Evolutionary conservation across 2,888 invertebrate genomes (phyloP), one percentile per base, ranked within the genome.

Genomic region (Linnaemya vulpina): DNA sequence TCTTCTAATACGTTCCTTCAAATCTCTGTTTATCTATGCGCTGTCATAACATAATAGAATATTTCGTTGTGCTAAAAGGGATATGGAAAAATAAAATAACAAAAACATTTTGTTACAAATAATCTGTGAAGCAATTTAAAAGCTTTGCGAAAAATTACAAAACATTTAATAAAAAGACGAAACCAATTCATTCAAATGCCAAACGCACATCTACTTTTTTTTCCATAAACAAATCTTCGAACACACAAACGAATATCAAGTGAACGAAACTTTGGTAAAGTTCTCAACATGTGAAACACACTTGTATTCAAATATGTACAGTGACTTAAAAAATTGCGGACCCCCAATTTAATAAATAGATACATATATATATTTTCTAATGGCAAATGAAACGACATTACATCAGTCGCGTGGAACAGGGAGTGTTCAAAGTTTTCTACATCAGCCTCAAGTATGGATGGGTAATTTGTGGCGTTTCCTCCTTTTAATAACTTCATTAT

Each of bases 121-220:
- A 81, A 82, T 82, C 70, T 85, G 70, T 65, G 40, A 71, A 71
- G 55, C 30, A 40, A 55, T 55, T 49, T 70, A 55, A 84, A 75
- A 63, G 49, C 73, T 70, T 81, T 81, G 46, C 35, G 7, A 40
- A 40, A 46, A 30, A 10, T 43, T 63, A 55, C 35, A 74, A 68
- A 65, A 30, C 46, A 55, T 55, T 46, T 20, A 30, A 43, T 20
- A 63, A 82, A 78, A 70, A 65, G n/a, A 7, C 38, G 11, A 58
- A 62, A 55, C 22, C 46, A 65, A 30, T 70, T 75, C 11, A 51
- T 63, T 15, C n/a, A 75, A 71, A 71, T 51, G 38, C 77, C 25
- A 53, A 17, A 53, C 10, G 67, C 35, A 68, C 11, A 60, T 20
- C 55, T n/a, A n/a, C n/a, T 62, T n/a, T 43, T 58, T 55, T n/a